Evolutionary conservation across 2,888 invertebrate genomes (phyloP).

Genomic region (Spicauda simplicius): DNA sequence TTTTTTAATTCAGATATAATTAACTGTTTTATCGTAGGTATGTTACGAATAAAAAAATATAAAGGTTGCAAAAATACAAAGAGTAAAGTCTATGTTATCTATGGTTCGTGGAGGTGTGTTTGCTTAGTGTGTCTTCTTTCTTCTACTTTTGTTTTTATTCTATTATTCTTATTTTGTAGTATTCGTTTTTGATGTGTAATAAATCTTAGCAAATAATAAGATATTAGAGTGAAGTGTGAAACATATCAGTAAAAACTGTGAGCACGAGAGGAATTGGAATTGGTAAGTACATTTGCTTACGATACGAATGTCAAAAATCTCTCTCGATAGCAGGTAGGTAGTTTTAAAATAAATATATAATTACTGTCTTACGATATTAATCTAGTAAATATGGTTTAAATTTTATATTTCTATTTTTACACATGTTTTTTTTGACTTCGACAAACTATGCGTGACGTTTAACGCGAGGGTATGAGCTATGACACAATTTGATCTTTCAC

Average conservation of each 20-base stretch:
- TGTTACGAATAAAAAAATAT: not conserved
- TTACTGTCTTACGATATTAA: slow-evolving; percentile 37
- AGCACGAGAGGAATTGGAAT: slow-evolving; percentile 37
- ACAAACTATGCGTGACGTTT: not conserved
- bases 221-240: slow-evolving; percentile 35
- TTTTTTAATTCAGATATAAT: too few species aligned
- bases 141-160: slow-evolving; percentile 42
- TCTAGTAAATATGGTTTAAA: not conserved
- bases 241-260: slow-evolving; percentile 17
- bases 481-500: not conserved
- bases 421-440: not conserved
- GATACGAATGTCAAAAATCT: slow-evolving; percentile 47
- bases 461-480: not conserved
- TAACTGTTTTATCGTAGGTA: too few species aligned
- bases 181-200: slow-evolving; percentile 19
- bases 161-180: slow-evolving; percentile 45
- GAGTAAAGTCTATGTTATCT: slow-evolving; percentile 23
- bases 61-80: not conserved
- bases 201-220: slow-evolving; percentile 7
- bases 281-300: slow-evolving; percentile 45
- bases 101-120: slow-evolving; percentile 45
- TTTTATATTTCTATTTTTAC: not conserved
- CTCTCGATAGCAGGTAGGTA: slow-evolving; percentile 29
- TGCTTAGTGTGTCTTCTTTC: slow-evolving; percentile 44
- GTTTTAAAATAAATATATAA: slow-evolving; percentile 30